These are phyloP conservation scores for Coracias cyanogaster DNA, from an alignment of 2,797 vertebrate genomes.

Conservation along the genomic window DNA sequence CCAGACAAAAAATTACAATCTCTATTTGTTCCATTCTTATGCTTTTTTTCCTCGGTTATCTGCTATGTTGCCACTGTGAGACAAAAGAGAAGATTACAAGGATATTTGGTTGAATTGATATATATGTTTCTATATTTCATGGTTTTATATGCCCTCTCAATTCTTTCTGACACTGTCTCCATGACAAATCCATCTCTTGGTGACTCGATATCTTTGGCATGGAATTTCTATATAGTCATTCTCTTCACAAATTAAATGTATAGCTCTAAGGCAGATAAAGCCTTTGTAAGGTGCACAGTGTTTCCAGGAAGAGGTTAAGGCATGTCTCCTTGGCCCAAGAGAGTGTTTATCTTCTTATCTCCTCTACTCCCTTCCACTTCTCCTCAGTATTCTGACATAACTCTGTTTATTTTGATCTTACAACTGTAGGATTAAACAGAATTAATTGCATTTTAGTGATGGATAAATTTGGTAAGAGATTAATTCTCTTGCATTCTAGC, in stretches of 20 bases:
- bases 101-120: not conserved
- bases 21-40: not conserved
- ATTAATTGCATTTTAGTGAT: not conserved
- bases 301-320: not conserved
- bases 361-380: not conserved
- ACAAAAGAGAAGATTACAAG: not conserved
- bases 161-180: not conserved
- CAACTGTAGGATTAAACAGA: not conserved
- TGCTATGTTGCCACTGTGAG: not conserved
- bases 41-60: not conserved
- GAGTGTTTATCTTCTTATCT: not conserved
- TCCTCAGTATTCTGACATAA: not conserved
- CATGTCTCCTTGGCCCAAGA: not conserved
- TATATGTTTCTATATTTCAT: not conserved
- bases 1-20: not conserved
- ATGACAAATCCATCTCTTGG: not conserved
- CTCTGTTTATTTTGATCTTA: not conserved
- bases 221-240: not conserved
- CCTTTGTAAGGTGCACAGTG: not conserved
- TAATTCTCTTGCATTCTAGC: too few species aligned
- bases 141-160: not conserved
- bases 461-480: too few species aligned
- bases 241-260: not conserved
- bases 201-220: not conserved
- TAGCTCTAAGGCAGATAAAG: not conserved